phyloP scores from a whole-genome alignment of 1,140 invertebrate genomes.

The Sarcophaga bullata region DNA sequence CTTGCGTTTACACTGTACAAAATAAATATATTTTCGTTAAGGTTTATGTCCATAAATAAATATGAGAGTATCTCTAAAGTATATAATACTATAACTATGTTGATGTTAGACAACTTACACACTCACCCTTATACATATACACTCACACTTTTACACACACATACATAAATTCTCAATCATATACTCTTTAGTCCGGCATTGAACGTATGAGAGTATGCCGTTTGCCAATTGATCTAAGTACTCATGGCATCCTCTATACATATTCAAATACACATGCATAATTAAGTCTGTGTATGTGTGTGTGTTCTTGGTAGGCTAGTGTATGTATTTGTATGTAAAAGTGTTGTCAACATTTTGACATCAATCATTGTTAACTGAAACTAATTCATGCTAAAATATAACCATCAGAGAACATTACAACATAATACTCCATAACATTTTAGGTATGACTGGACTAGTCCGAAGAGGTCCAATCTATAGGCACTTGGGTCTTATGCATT shows the following conservation, averaged over 20 bases:
- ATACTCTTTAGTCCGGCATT: background rate
- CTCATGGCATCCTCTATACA: background rate
- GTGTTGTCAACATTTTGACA: slow-evolving; percentile 37
- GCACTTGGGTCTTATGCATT: background rate
- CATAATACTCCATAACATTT: slow-evolving; percentile 12
- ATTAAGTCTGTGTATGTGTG: too few species aligned
- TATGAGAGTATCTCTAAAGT: slow-evolving; percentile 30
- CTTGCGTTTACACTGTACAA: too few species aligned
- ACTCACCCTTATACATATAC: background rate
- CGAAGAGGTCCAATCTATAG: background rate
- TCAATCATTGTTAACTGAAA: slow-evolving; percentile 39
- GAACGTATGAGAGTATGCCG: too few species aligned
- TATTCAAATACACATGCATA: background rate
- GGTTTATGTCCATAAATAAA: slow-evolving; percentile 33
- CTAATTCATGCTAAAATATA: slow-evolving; percentile 37
- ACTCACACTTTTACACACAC: background rate
- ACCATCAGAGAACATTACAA: slow-evolving; percentile 30
- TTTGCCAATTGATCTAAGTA: too few species aligned
- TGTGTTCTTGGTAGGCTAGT: too few species aligned
- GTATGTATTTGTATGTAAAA: background rate
- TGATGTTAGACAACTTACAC: background rate
- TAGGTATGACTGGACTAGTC: background rate
- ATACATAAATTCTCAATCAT: background rate
- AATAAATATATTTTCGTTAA: slow-evolving; percentile 18
- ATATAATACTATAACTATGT: slow-evolving; percentile 29